Base-by-base conservation (phyloP, 2,888 invertebrate genomes). In the Ramazzottius varieornatus region DNA sequence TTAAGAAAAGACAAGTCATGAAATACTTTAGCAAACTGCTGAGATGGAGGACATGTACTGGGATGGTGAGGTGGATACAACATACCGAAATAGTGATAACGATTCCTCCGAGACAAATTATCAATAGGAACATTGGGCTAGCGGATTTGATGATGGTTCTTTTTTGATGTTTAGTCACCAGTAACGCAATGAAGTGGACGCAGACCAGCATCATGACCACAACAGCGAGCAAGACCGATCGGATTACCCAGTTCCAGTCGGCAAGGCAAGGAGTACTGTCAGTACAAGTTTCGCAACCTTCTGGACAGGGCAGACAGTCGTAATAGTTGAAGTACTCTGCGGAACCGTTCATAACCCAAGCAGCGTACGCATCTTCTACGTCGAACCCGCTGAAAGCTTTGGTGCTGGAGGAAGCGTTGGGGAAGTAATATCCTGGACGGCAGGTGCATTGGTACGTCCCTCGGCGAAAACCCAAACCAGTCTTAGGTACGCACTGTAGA, bases 371-470 rank as follows among this genome's bases (percentile, higher is more conserved):
- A 1, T 63, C 63, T 64, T 73, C 73, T 2, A 73, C 69, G 2
- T 69, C 70, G 1, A 65, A 66, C 0, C 74, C 74, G 2, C 68
- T 68, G 68, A 70, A 74, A 2, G 71, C 70, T 63, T 68, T 69
- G 1, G 67, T 4, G 0, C 33, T n/a, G 1, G 69, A 65, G 2
- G 65, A 63, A 1, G 66, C 54, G 64, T 71, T 67, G 0, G 73
- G 72, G 46, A 72, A 74, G 66, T 72, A 74, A 67, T 68, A 74
- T 1, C 74, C 74, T 2, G 68, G 66, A 8, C 64, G n/a, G 65
- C 74, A 74, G 2, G 63, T 66, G 65, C 74, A 74, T 1, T 65
- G 63, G 65, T 74, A 74, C 13, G 73, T 69, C 1, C 74, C 73
- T 1, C 72, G 68, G 46, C 67, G 68, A 67, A 74, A 74, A 0